These are phyloP conservation scores for Lasius platythorax DNA, from an alignment of 2,888 invertebrate species.

Conservation along the genomic window DNA sequence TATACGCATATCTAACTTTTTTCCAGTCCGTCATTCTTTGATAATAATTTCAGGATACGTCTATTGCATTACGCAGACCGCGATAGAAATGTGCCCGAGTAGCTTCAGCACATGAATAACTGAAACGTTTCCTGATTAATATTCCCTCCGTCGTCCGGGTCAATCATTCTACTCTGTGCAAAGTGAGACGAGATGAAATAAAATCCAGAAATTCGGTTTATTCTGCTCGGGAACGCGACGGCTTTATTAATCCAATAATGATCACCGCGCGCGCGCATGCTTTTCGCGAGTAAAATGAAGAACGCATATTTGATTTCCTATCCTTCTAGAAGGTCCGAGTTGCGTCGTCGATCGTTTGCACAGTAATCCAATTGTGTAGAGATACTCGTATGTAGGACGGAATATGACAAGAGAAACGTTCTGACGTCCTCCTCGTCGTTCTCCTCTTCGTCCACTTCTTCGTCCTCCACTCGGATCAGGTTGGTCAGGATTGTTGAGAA, in stretches of 20 bases:
- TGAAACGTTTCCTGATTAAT: constrained; percentile 72
- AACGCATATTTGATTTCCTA: constrained; percentile 59
- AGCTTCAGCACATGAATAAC: constrained; percentile 57
- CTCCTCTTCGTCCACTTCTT: too few species aligned
- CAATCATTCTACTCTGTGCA: constrained; percentile 72
- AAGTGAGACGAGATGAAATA: constrained; percentile 73
- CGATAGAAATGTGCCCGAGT: constrained; percentile 53
- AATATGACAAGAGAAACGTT: neutral
- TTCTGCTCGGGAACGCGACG: constrained; percentile 66
- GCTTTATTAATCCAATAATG: constrained; percentile 75
- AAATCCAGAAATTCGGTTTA: constrained; percentile 73
- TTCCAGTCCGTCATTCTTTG: neutral
- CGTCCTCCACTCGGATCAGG: too few species aligned
- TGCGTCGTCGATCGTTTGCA: neutral
- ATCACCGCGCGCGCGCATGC: constrained; percentile 54
- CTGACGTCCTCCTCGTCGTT: too few species aligned
- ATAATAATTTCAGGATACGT: constrained; percentile 38
- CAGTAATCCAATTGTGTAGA: constrained; percentile 16
- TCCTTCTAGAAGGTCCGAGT: constrained; percentile 7
- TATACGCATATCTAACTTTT: neutral
- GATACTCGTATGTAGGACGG: neutral
- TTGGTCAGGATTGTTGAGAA: too few species aligned
- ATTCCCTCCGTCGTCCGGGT: constrained; percentile 62
- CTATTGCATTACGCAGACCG: constrained; percentile 42
- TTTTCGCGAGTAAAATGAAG: constrained; percentile 51